Conservation (phyloP, 2,888 invertebrate genomes). For the Drosophila acutilabella region DNA sequence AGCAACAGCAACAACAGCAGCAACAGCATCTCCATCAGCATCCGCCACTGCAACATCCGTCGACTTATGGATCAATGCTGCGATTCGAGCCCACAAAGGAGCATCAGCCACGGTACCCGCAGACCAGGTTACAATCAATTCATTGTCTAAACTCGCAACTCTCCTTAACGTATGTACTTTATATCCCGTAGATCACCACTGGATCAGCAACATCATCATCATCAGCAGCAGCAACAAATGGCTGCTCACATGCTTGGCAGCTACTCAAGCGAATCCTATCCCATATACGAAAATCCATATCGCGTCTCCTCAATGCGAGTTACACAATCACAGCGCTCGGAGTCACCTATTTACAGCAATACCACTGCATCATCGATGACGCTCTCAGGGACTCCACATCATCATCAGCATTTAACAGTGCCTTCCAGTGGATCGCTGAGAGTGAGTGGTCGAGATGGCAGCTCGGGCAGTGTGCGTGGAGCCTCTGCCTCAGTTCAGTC, state of each 20-base stretch:
- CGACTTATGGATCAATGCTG: conserved; percentile 66
- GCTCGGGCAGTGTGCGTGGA: conserved; percentile 60
- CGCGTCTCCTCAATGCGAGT: conserved; percentile 79
- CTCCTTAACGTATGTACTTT: neutral
- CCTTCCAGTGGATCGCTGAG: conserved; percentile 57
- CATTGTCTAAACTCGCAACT: too few relatives aligned
- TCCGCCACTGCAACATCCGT: conserved; percentile 55
- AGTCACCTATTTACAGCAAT: conserved; percentile 87
- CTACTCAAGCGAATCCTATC: conserved; percentile 85
- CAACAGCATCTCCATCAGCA: conserved; percentile 51
- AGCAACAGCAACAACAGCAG: conserved; percentile 48
- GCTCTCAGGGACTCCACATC: conserved; percentile 51
- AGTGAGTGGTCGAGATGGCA: conserved; percentile 61
- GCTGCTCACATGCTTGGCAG: conserved; percentile 60
- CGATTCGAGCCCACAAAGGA: conserved; percentile 59
- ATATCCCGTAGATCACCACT: conserved; percentile 48
- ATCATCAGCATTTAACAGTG: conserved; percentile 59
- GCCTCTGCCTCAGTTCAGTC: conserved; percentile 77
- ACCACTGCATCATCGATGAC: conserved; percentile 84
- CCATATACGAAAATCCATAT: conserved; percentile 86
- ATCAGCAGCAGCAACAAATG: conserved; percentile 49
- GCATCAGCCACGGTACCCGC: conserved; percentile 64
- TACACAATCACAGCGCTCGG: conserved; percentile 82
- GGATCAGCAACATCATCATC: conserved; percentile 44
- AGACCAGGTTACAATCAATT: conserved; percentile 31